These are phyloP conservation scores for Ceryle rudis DNA, from an alignment of 2,797 vertebrate species.

Conservation along the genomic window DNA sequence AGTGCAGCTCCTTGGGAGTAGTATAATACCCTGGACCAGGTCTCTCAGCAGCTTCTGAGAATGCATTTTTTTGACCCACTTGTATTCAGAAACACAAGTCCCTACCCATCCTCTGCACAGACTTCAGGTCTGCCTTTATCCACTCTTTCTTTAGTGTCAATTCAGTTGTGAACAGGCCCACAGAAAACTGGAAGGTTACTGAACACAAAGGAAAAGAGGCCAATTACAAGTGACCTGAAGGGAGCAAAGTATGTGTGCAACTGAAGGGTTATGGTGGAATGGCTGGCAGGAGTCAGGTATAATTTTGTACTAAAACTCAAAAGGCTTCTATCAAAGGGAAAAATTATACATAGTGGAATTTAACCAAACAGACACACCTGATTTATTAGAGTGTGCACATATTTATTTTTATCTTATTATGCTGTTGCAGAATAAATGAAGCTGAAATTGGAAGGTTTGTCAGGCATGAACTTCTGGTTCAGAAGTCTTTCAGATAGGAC, in stretches of 20 bases:
- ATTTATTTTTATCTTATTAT: slow-evolving; percentile 43
- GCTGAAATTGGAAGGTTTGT: not conserved
- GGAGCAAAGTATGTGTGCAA: not conserved
- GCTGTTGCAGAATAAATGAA: not conserved
- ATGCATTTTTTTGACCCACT: slow-evolving; percentile 42
- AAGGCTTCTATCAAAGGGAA: not conserved
- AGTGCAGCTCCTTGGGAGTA: not conserved
- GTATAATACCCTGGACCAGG: not conserved
- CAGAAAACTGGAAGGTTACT: slow-evolving; percentile 22
- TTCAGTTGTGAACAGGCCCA: slow-evolving; percentile 13
- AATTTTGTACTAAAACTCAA: slow-evolving; percentile 29
- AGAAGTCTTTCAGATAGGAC: not conserved
- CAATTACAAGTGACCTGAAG: slow-evolving; percentile 57
- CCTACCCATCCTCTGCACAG: slow-evolving; percentile 10
- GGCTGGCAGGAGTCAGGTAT: not conserved
- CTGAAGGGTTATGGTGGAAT: slow-evolving; percentile 2
- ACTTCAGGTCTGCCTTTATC: slow-evolving; percentile 42
- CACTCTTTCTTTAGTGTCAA: slow-evolving; percentile 12
- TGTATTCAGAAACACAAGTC: not conserved
- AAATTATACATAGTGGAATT: not conserved
- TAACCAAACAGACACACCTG: slow-evolving; percentile 9
- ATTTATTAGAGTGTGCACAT: not conserved
- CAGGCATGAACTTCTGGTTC: not conserved
- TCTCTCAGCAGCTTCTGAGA: slow-evolving; percentile 14
- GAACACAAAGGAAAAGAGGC: slow-evolving; percentile 54